Evolutionary conservation across 2,888 invertebrate genomes (phyloP).

Genomic region (Endomychus coccineus): DNA sequence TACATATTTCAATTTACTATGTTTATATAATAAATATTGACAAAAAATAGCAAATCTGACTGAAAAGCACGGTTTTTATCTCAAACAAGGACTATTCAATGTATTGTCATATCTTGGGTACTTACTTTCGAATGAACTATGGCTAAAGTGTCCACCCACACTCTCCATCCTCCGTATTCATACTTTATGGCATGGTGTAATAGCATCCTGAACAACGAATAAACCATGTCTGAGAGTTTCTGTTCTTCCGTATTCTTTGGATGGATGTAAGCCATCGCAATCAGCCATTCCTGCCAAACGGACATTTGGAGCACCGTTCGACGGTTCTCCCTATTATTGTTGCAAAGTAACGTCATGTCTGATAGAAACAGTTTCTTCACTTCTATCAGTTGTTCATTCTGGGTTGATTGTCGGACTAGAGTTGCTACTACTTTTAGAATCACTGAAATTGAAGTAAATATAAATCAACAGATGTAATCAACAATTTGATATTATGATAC

Average conservation of each 20-base stretch:
- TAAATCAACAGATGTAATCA: no score
- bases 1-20: no score
- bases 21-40: no score
- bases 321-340: slow-evolving; percentile 94
- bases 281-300: slow-evolving; percentile 99
- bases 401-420: slow-evolving; percentile 91
- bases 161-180: slow-evolving; percentile 99
- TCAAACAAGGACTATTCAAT: no score
- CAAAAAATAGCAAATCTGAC: no score
- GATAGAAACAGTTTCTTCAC: slow-evolving; percentile 95
- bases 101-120: no score
- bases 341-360: slow-evolving; percentile 97
- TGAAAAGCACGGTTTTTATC: no score
- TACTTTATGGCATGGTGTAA: slow-evolving; percentile 98
- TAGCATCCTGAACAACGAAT: slow-evolving; percentile 93
- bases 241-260: slow-evolving; percentile 92
- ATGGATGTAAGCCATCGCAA: slow-evolving; percentile 96
- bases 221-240: slow-evolving; percentile 96
- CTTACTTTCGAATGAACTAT: slow-evolving; percentile 98
- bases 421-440: slow-evolving; percentile 98
- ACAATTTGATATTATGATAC: no score
- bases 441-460: no score
- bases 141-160: slow-evolving; percentile 99
- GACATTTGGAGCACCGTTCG: slow-evolving; percentile 99
- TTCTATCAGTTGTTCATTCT: slow-evolving; percentile 81